A percentile compares a stretch with the other conserved stretches of the same genome.
Conservation (phyloP, 2,113 vertebrate genomes). For the Vulpes ferrilata region DNA sequence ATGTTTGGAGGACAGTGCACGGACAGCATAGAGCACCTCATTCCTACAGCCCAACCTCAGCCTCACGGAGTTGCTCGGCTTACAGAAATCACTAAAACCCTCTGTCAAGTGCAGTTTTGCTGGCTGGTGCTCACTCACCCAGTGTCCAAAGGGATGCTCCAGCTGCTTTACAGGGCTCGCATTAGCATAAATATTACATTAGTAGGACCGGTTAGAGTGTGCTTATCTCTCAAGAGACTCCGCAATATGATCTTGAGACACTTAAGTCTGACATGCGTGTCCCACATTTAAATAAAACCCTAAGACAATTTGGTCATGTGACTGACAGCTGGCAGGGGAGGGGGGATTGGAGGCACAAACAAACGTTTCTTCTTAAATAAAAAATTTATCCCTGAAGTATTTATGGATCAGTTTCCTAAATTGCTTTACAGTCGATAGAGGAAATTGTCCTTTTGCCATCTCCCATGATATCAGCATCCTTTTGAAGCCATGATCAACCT, state of each 20-base stretch:
- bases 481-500: constrained; percentile 48
- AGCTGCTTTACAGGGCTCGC: not conserved
- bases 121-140: not conserved
- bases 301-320: not conserved
- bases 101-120: not conserved
- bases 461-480: constrained; percentile 29
- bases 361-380: constrained; percentile 25
- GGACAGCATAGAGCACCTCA: rapidly evolving
- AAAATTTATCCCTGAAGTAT: constrained; percentile 32
- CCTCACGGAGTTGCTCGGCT: not conserved
- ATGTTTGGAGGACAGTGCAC: not conserved
- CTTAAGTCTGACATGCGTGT: not conserved
- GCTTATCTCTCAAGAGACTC: constrained; percentile 32
- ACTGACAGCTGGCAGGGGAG: not conserved
- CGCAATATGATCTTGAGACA: not conserved
- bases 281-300: constrained; percentile 28
- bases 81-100: not conserved
- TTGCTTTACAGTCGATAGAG: constrained; percentile 43
- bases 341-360: not conserved
- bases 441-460: constrained; percentile 48
- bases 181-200: constrained; percentile 28
- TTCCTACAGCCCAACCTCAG: not conserved
- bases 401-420: constrained; percentile 42
- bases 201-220: not conserved
- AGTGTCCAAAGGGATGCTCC: not conserved